A percentile compares a stretch with the other conserved stretches of the same genome.
phyloP scores from a whole-genome alignment of 2,113 vertebrate genomes.

The Elanus axillaris region DNA sequence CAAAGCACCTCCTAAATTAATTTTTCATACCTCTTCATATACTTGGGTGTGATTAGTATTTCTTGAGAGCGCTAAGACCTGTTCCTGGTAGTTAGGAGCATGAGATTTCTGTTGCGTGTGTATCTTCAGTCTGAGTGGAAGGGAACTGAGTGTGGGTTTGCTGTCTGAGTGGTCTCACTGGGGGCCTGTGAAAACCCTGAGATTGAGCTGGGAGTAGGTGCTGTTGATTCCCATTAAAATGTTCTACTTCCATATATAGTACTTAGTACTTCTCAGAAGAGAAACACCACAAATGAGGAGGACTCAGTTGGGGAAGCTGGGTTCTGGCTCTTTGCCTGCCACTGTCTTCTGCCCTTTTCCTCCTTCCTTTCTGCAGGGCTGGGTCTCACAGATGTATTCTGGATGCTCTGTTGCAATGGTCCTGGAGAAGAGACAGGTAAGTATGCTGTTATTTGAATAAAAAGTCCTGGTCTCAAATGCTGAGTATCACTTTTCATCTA shows the following conservation, averaged over 20 bases:
- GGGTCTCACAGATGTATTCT: not conserved
- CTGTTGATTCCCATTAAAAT: not conserved
- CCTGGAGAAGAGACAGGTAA: not conserved
- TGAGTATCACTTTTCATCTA: not conserved
- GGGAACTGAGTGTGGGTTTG: not conserved
- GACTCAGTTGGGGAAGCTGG: fast-evolving
- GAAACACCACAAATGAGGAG: not conserved
- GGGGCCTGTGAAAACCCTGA: not conserved
- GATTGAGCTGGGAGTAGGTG: not conserved
- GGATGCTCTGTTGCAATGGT: not conserved
- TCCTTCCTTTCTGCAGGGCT: conserved; percentile 15
- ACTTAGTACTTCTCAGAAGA: not conserved
- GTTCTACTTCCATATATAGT: not conserved
- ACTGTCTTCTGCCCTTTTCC: not conserved
- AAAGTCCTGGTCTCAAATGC: not conserved
- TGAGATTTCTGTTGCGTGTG: not conserved
- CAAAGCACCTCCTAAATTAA: not conserved
- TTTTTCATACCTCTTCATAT: not conserved
- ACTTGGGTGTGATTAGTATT: not conserved
- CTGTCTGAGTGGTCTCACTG: not conserved
- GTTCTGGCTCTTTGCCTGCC: not conserved
- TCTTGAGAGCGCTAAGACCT: not conserved
- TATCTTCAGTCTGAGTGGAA: not conserved
- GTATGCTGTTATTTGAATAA: not conserved
- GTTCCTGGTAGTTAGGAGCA: not conserved